Base-by-base conservation (phyloP, 1,140 invertebrate genomes). In the Eupristina koningsbergeri region DNA sequence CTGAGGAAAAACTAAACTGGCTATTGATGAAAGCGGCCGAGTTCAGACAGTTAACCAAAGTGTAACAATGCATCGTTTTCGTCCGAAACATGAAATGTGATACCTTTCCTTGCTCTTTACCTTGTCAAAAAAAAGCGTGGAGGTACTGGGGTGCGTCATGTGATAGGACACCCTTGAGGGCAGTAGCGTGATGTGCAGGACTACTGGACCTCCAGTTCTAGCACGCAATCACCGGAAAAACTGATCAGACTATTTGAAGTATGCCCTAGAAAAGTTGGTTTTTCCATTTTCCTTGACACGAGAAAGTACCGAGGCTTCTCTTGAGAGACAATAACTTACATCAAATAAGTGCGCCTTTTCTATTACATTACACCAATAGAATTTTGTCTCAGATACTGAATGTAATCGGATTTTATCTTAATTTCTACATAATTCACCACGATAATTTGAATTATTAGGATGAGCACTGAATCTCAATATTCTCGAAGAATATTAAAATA, bases 121-220 rank as follows among this genome's bases (percentile, higher is more conserved):
- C 13, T 79, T 13, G 31, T n/a, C 34, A 9, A 71, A 41, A 22
- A 36, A 71, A 36, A 36, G 22, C 19, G 39, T 11, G 41, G 26
- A 29, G 41, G 26, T 0, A 36, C 13, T 47, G 41, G 41, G 2
- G 26, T 22, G n/a, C n/a, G 29, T 50, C 73, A 45, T 45, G 29
- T 58, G 47, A 53, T 85, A 84, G 83, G 79, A 81, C 41, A 87
- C 86, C 85, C 86, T 31, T 77, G 86, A 87, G 86, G 78, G 80
- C 83, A 58, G 67, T 86, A 71, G 79, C 74, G 41, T 53, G 82
- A 69, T 83, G 79, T 78, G 81, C 80, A 81, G 67, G 76, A 82
- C 81, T 82, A 79, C 82, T 47, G 31, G 50, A 41, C 19, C 73
- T 34, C 3, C 5, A 13, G 76, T 45, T 7, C 41, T 0, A 19